Base-by-base conservation (phyloP, 2,113 vertebrate genomes). In the Orientallactaga bullata region DNA sequence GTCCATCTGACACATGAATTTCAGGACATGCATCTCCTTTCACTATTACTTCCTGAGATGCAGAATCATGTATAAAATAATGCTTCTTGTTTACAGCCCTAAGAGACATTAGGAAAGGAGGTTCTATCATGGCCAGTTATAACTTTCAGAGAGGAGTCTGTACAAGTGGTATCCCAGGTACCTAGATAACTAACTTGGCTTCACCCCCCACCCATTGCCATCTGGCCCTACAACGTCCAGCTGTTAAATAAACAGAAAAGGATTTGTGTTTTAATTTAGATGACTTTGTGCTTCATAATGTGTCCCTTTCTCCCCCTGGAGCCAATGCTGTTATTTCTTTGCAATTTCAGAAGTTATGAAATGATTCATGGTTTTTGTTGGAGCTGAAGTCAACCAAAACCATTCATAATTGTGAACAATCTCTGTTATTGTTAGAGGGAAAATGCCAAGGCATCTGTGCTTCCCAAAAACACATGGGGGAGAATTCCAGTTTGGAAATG, bases 371-470 rank as follows among this genome's bases (percentile, higher is more conserved):
- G 96, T 97, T 83, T 83, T 95, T 88, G 63, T 95, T 92, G 65
- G 60, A 97, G 95, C 51, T 5, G 94, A 94, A 96, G 97, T 96
- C 97, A 97, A 97, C 97, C 91, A 92, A 28, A 80, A 92, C 82
- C 16, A 79, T 97, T 97, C 28, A 42, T 96, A 95, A 97, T 98
- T 96, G 95, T 65, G 97, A 97, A 97, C 97, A 96, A 97, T 95
- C 97, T 97, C 96, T 97, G 97, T 96, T 96, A 97, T 96, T 88
- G 96, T 97, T 91, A 96, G 79, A 97, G 95, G 77, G 95, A 95
- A 97, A 98, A 97, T 16, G 94, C 95, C 39, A 81, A 97, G 96
- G 97, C 76, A 28, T 88, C 85, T 96, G 96, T 94, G 85, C 96
- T 94, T 96, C 93, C 97, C 97, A 96, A 97, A 96, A 87, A 87